These are phyloP conservation scores for Nymphicus hollandicus DNA, from an alignment of 2,113 vertebrate species.

Conservation along the genomic window DNA sequence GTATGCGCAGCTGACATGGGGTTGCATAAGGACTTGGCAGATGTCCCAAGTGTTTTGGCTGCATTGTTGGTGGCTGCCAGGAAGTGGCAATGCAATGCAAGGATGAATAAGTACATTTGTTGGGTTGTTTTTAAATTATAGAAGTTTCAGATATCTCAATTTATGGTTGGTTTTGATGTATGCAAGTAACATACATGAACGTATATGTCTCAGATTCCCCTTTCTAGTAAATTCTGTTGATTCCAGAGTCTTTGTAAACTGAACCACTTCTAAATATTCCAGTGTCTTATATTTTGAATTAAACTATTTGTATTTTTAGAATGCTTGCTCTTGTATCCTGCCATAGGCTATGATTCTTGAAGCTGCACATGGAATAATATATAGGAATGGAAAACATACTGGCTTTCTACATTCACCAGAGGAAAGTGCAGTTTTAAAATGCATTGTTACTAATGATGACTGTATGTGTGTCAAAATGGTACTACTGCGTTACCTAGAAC, in stretches of 20 bases:
- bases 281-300: neutral
- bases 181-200: neutral
- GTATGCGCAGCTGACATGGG: neutral
- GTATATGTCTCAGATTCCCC: neutral
- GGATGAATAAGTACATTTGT: neutral
- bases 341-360: neutral
- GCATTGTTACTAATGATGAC: neutral
- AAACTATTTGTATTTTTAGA: neutral
- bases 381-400: neutral
- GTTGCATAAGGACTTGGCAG: conserved; percentile 40
- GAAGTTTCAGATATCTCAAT: neutral
- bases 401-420: rapidly evolving
- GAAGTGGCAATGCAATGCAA: neutral
- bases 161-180: neutral
- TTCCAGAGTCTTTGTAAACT: neutral
- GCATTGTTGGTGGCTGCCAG: neutral
- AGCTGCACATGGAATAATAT: neutral
- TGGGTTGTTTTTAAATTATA: neutral
- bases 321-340: neutral
- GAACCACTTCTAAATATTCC: neutral
- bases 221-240: neutral
- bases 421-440: neutral
- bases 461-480: neutral
- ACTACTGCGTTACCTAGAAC: neutral
- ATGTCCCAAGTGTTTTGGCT: neutral